Conservation (phyloP, 2,113 vertebrate species). For the Pterocles orientalis region DNA sequence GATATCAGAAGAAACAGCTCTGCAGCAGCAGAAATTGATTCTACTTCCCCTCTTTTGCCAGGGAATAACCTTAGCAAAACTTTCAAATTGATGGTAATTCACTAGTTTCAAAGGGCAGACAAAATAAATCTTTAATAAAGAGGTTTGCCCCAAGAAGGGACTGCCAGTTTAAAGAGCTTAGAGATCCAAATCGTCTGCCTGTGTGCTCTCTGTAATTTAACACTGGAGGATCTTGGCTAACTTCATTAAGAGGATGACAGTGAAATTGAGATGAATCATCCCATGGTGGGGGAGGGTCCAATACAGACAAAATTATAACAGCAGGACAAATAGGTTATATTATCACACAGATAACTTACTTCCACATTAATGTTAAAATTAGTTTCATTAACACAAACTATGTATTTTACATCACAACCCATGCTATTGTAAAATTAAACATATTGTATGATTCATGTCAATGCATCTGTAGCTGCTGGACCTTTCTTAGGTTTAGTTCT, state of each 20-base stretch:
- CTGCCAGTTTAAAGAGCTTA: slow-evolving; percentile 1
- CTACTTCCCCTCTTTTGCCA: not conserved
- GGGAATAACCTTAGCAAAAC: slow-evolving; percentile 41
- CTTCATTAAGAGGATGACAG: slow-evolving; percentile 32
- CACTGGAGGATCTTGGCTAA: slow-evolving; percentile 31
- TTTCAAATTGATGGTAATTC: slow-evolving; percentile 38
- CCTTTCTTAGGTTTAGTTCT: not conserved
- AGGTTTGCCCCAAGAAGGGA: slow-evolving; percentile 32
- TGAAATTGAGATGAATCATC: slow-evolving; percentile 45
- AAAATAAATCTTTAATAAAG: slow-evolving; percentile 62
- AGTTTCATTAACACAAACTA: not conserved
- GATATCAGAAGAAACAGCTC: not conserved
- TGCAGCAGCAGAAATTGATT: slow-evolving; percentile 17
- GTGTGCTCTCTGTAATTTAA: slow-evolving; percentile 49
- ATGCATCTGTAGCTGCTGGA: not conserved
- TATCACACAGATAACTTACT: not conserved
- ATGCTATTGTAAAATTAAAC: not conserved
- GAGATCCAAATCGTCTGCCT: not conserved
- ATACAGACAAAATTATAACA: not conserved
- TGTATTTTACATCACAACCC: not conserved
- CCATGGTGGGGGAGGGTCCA: not conserved
- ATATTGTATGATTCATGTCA: not conserved
- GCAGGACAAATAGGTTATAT: not conserved
- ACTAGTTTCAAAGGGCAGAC: slow-evolving; percentile 34
- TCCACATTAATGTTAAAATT: not conserved